Evolutionary conservation across 2,888 invertebrate genomes (phyloP).

Genomic region (Pyrgus malvae): DNA sequence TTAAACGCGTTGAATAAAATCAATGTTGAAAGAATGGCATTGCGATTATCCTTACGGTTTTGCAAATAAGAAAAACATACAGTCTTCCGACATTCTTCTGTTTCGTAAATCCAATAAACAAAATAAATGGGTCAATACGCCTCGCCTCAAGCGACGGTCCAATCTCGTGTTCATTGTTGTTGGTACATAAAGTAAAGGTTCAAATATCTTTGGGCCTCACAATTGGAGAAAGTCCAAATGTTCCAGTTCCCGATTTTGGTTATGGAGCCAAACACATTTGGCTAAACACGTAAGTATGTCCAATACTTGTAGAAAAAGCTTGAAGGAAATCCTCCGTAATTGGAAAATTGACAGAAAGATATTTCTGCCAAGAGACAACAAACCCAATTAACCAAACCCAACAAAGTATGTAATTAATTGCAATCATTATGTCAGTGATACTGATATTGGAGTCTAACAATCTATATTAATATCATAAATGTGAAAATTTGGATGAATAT

Average conservation of each 20-base stretch:
- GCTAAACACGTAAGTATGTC: not conserved
- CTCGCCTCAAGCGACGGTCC: slow-evolving; percentile 3
- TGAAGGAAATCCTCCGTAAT: no score
- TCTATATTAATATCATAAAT: no score
- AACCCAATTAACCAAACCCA: no score
- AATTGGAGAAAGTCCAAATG: slow-evolving; percentile 15
- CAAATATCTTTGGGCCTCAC: slow-evolving; percentile 6
- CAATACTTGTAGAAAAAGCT: no score
- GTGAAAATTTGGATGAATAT: no score
- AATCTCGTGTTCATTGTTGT: slow-evolving; percentile 15
- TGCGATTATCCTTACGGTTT: not conserved
- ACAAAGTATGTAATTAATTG: no score
- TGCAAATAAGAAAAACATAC: not conserved
- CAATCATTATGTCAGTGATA: no score
- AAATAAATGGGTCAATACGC: slow-evolving; percentile 13
- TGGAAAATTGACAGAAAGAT: no score
- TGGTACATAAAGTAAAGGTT: slow-evolving; percentile 5
- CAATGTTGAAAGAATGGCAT: no score
- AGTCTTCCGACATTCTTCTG: not conserved
- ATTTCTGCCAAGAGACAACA: no score
- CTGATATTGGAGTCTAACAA: no score
- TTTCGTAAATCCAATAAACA: not conserved
- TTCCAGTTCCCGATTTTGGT: not conserved
- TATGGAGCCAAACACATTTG: not conserved
- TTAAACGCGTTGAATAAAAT: no score